These are phyloP conservation scores for Ia io DNA, from an alignment of 2,113 vertebrate species.

Conservation along the genomic window DNA sequence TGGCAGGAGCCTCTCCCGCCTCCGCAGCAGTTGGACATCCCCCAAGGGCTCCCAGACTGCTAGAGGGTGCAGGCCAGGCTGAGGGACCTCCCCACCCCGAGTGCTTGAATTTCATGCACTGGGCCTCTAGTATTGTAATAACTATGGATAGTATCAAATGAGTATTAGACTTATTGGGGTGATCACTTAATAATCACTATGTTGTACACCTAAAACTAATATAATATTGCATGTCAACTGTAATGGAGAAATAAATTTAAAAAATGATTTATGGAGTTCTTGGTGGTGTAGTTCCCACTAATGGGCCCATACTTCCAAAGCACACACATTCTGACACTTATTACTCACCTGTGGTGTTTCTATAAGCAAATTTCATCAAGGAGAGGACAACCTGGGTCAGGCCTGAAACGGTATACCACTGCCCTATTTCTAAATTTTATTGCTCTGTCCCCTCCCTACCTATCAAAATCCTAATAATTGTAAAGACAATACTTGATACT, in stretches of 20 bases:
- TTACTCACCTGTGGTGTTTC: background rate
- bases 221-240: background rate
- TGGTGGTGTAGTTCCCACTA: background rate
- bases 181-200: background rate
- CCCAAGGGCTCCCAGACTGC: too few relatives aligned
- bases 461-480: background rate
- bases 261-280: background rate
- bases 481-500: background rate
- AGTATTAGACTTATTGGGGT: background rate
- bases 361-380: background rate
- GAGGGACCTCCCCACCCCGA: too few relatives aligned
- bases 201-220: background rate
- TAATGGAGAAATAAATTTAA: too few relatives aligned
- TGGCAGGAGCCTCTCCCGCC: too few relatives aligned
- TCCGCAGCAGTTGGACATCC: too few relatives aligned
- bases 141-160: too few relatives aligned
- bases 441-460: background rate
- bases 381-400: background rate
- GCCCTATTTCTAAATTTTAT: background rate
- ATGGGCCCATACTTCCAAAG: background rate
- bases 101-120: too few relatives aligned
- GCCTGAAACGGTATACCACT: background rate
- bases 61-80: too few relatives aligned
- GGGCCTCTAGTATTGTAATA: too few relatives aligned
- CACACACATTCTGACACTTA: background rate